Evolutionary conservation across 2,113 vertebrate genomes (phyloP).

Genomic region (Opisthocomus hoazin): DNA sequence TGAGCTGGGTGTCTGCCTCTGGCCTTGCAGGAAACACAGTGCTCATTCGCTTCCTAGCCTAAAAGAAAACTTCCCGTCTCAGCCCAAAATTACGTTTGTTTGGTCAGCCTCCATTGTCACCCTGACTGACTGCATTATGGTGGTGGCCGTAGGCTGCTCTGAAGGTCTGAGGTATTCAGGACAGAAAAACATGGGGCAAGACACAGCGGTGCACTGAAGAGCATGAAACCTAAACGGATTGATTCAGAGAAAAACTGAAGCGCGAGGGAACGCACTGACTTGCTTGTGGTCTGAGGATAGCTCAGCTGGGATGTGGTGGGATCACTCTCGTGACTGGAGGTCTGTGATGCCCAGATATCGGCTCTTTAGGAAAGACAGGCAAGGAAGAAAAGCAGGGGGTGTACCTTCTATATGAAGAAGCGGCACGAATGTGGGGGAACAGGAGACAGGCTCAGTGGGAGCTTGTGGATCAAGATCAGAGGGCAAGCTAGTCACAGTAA

Average conservation of each 20-base stretch:
- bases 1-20: background rate
- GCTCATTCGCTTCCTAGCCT: background rate
- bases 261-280: accelerated
- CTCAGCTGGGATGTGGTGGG: background rate
- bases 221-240: background rate
- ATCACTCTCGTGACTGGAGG: background rate
- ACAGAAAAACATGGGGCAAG: background rate
- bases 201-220: background rate
- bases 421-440: background rate
- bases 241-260: background rate
- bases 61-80: slow-evolving; percentile 13
- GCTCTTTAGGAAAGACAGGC: background rate
- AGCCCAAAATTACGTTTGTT: background rate
- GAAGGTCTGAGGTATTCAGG: background rate
- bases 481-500: background rate
- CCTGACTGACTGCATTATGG: background rate
- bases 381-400: background rate
- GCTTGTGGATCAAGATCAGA: background rate
- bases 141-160: background rate
- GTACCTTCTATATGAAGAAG: background rate
- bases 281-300: background rate
- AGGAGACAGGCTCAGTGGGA: background rate
- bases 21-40: background rate
- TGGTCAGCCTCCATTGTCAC: background rate
- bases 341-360: background rate